Percentiles rank a stretch among this genome's conserved stretches.
Conservation (phyloP, 2,797 vertebrate species). For the Macrochelys suwanniensis region DNA sequence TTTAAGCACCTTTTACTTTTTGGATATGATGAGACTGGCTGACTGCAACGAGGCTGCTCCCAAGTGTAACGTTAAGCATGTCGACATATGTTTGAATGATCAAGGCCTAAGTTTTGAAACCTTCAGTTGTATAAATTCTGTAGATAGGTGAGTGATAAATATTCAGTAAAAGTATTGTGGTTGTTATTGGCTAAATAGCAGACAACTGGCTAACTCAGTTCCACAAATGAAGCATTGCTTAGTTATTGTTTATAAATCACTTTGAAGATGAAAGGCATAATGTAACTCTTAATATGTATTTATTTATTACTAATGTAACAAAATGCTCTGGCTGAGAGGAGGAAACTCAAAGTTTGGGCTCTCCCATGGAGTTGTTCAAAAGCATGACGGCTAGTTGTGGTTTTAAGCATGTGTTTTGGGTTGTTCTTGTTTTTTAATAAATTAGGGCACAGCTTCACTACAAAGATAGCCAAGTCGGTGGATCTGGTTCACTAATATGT, state of each 20-base stretch:
- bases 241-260: not conserved
- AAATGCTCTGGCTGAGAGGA: not conserved
- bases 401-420: not conserved
- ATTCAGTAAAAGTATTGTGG: not conserved
- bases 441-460: not conserved
- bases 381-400: not conserved
- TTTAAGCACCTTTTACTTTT: not conserved
- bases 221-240: not conserved
- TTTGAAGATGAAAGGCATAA: not conserved
- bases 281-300: not conserved
- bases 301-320: not conserved
- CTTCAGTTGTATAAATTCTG: constrained; percentile 10
- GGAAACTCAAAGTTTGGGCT: not conserved
- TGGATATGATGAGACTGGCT: not conserved
- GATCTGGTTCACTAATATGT: not conserved
- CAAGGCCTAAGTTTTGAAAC: constrained; percentile 3
- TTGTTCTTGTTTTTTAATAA: not conserved
- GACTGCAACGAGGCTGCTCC: not conserved
- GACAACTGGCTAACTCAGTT: not conserved
- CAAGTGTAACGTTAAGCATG: accelerated
- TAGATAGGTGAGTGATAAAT: not conserved
- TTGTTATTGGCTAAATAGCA: not conserved
- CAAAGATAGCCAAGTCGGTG: not conserved
- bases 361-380: not conserved
- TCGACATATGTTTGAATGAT: constrained; percentile 5